A percentile compares a stretch with the other conserved stretches of the same genome.
These are phyloP conservation scores for Toxonevra muliebris DNA, from an alignment of 2,888 invertebrate species.

Conservation along the genomic window DNA sequence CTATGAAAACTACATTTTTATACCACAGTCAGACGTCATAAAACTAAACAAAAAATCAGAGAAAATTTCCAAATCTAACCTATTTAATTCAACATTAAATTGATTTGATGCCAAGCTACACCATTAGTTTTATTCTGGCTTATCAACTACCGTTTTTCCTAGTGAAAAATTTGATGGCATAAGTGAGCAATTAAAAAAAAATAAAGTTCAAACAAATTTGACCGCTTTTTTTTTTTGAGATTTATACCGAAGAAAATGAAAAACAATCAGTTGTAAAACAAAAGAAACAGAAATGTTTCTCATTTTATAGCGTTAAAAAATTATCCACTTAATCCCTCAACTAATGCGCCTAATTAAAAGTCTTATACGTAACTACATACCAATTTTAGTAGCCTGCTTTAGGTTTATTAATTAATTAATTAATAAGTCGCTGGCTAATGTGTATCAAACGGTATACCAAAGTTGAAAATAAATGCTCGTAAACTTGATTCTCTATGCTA, in stretches of 20 bases:
- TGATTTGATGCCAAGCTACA: constrained; percentile 16
- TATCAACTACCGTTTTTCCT: constrained; percentile 20
- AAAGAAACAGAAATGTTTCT: background rate
- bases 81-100: constrained; percentile 10
- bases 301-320: constrained; percentile 24
- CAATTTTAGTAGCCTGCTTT: constrained; percentile 12
- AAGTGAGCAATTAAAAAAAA: constrained; percentile 28
- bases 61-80: background rate
- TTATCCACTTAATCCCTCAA: constrained; percentile 47
- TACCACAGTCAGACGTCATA: no score
- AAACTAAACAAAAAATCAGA: no score
- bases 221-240: background rate
- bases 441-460: background rate
- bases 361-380: constrained; percentile 21
- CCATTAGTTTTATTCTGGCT: constrained; percentile 3
- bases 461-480: background rate
- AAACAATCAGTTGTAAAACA: background rate
- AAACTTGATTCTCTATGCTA: background rate
- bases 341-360: constrained; percentile 51
- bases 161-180: constrained; percentile 31
- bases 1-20: no score
- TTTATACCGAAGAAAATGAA: no score
- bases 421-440: background rate
- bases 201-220: constrained; percentile 1
- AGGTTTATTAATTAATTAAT: background rate